Evolutionary conservation across 1,140 invertebrate species (phyloP), one percentile per base, ranked within the genome.

Genomic region (Orchesella cincta): DNA sequence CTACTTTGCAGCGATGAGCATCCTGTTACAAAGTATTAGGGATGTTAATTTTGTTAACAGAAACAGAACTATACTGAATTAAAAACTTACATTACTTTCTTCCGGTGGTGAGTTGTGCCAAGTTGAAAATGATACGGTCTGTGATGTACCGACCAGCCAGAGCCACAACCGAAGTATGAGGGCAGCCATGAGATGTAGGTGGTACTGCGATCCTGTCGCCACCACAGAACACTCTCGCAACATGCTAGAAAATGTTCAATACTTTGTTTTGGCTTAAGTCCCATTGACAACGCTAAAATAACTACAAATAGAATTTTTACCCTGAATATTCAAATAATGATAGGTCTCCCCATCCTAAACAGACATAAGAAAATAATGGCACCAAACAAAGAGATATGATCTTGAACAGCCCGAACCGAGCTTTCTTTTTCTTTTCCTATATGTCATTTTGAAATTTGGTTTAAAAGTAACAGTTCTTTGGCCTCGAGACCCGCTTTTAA

Each of bases 121-220:
- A 52, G 14, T 79, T 18, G 51, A 77, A 80, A 52, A 84, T 79
- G 29, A 81, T 79, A 0, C 84, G 83, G 23, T 83, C 78, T 0
- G 84, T 80, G n/a, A 88, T 84, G n/a, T n/a, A n/a, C n/a, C n/a
- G 23, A 87, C 76, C 0, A 88, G 82, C 81, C 87, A 84, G 23
- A 85, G 71, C 5, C 86, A 72, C 62, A 85, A 86, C 34, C 85
- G 82, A 1, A 88, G 76, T 20, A 87, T 83, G 33, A 88, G 85
- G 1, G 87, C 85, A 14, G 86, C 80, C 52, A 88, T 86, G 14
- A 88, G 82, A 75, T 88, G 87, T 80, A 85, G 84, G 73, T 88
- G n/a, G 88, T 5, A 88, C 87, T 23, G 83, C 84, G 74, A 88
- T 85, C 16, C 88, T 83, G 23, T 87, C 83, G 78, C n/a, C 87